Base-by-base conservation (phyloP, 92 coral and sea anemone species). In the Umimayanthus kanabou region DNA sequence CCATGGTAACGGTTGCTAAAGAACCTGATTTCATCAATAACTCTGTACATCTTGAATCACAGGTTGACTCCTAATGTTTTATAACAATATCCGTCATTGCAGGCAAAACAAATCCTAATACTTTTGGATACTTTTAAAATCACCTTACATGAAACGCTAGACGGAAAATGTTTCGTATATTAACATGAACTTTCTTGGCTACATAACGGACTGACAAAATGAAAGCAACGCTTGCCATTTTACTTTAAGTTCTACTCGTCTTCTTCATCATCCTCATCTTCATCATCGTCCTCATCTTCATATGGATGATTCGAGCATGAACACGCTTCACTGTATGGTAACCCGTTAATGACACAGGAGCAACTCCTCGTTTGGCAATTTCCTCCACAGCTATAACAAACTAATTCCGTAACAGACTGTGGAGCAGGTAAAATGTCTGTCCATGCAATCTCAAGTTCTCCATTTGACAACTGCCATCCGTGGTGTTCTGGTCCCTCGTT, bases 381-480 rank as follows among this genome's bases (percentile, higher is more conserved):
- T 80, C 92, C 90, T 53, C 57, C 70, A 65, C 94, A 89, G 72
- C 88, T 80, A 76, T 90, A 89, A 78, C 92, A 85, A 9, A 89
- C 90, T 28, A 92, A 82, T 66, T 79, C 92, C 94, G 89, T 91
- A 29, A 91, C 89, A 26, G 91, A 64, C 26, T 78, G 78, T 2
- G 91, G 91, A 69, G 92, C 94, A n/a, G 89, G 92, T 20, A 85
- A 85, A 16, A 76, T 69, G 76, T 89, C 73, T 9, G 91, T 85
- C 90, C 94, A 89, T 64, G 55, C 81, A 70, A 89, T 76, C 61
- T 86, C 73, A 16, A 91, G 81, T 39, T 88, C 45, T 26, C 83
- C 93, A 37, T 74, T 88, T 43, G 11, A 39, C 76, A 85, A 49
- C 33, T 75, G 58, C 92, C 92, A 92, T 25, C 94, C 92, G 16